phyloP scores from a whole-genome alignment of 2,113 vertebrate species.

The Epinephelus lanceolatus region DNA sequence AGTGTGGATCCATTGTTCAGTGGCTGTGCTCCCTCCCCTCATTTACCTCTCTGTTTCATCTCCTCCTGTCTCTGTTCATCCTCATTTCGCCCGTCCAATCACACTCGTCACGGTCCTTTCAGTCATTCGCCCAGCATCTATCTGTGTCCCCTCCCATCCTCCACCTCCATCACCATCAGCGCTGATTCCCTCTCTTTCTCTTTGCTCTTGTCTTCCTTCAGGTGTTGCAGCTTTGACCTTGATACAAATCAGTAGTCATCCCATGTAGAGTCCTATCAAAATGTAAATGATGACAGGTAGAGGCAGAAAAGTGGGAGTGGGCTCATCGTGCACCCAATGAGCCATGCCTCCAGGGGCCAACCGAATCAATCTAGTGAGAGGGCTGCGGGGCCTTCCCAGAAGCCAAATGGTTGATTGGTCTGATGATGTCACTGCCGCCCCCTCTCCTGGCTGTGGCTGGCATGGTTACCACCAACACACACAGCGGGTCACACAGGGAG shows the following conservation, averaged over 20 bases:
- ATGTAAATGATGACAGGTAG: slow-evolving; percentile 77
- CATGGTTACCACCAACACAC: slow-evolving; percentile 21
- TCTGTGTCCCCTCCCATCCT: neutral
- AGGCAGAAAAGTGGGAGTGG: slow-evolving; percentile 56
- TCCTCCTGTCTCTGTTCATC: neutral
- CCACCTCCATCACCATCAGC: slow-evolving; percentile 14
- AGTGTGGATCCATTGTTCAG: slow-evolving; percentile 15
- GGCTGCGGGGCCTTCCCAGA: slow-evolving; percentile 20
- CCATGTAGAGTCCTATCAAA: slow-evolving; percentile 57
- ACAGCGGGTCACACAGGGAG: slow-evolving; percentile 18
- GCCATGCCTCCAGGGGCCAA: slow-evolving; percentile 68
- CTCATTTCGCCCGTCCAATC: neutral
- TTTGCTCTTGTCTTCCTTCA: slow-evolving; percentile 12
- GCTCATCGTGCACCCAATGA: slow-evolving; percentile 68
- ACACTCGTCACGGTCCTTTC: neutral
- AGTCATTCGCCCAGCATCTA: slow-evolving; percentile 3
- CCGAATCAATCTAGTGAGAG: slow-evolving; percentile 65
- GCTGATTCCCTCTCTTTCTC: slow-evolving; percentile 8
- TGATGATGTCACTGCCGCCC: slow-evolving; percentile 26
- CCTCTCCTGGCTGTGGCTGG: slow-evolving; percentile 20
- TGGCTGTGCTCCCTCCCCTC: slow-evolving; percentile 11
- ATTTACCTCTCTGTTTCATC: neutral
- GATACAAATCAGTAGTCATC: slow-evolving; percentile 60
- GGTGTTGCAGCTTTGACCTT: slow-evolving; percentile 66
- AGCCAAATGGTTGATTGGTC: neutral